Conservation (phyloP, 1,140 invertebrate species). For the Cepaea nemoralis region DNA sequence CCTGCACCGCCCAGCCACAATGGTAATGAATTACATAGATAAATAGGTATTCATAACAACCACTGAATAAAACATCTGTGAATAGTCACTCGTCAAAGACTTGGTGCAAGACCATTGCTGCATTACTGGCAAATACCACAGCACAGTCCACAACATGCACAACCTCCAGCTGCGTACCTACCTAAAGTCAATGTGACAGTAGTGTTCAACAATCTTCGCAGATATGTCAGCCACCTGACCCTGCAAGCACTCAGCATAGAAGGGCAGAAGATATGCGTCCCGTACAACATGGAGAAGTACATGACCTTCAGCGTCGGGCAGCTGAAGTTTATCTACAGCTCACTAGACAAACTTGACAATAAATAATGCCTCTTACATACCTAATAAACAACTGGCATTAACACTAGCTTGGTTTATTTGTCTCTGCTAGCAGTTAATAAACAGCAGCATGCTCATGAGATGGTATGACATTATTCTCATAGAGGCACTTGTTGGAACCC, state of each 20-base stretch:
- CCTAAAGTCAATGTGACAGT: background rate
- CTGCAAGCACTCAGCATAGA: background rate
- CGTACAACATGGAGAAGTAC: constrained; percentile 13
- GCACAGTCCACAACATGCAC: background rate
- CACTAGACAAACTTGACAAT: too few relatives aligned
- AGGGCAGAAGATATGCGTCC: background rate
- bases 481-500: too few relatives aligned
- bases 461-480: too few relatives aligned
- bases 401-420: too few relatives aligned
- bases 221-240: background rate
- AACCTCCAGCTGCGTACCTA: background rate
- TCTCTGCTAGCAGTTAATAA: too few relatives aligned
- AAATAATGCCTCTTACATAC: too few relatives aligned
- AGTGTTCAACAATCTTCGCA: background rate
- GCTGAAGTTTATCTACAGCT: background rate
- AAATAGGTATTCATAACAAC: too few relatives aligned
- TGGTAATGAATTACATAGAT: too few relatives aligned
- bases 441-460: too few relatives aligned
- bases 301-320: background rate
- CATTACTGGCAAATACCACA: background rate
- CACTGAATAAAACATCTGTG: too few relatives aligned
- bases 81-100: background rate
- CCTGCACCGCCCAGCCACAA: too few relatives aligned
- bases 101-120: background rate
- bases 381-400: too few relatives aligned